Base-by-base conservation (phyloP, 1,140 invertebrate species). In the Cydia splendana region DNA sequence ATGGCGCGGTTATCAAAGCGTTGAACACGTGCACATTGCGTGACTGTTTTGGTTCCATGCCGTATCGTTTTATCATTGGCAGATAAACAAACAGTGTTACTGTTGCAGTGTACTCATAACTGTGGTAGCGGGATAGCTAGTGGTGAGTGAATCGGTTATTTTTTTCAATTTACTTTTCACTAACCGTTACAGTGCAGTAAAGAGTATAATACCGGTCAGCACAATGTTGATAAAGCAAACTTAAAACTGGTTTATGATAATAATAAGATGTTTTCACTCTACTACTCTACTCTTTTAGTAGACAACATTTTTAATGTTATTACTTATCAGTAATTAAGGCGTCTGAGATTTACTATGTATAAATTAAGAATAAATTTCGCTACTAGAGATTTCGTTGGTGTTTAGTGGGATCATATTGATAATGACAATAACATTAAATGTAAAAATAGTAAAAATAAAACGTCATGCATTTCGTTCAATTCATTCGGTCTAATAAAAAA, bases 21-120 rank as follows among this genome's bases (percentile, higher is more conserved):
- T 6, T 10, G 1, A 13, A 38, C 67, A 71, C 34, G 67, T 45
- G 67, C 5, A 18, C 9, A 38, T 18, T 38, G n/a, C 67, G 67
- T 71, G 67, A 71, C 9, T 71, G 67, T 71, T 71, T 71, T 45
- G 67, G 67, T 71, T 38, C 67, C 67, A 62, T 24, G 20, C 57
- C 18, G 7, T 71, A 71, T 71, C 34, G 67, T 38, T 71, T 38
- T 71, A 71, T 71, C 67, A 24, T 74, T 75, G 42, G 48, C 51
- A 30, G 65, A 57, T 34, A n/a, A 62, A 53, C 34, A 74, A 73
- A 69, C 48, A 28, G 38, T 71, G 34, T 71, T 48, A 30, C 34
- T 48, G 62, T 62, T 73, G 20, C 57, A 62, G 57, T 62, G 20
- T 62, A 7, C 20, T 18, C n/a, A 24, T 77, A n/a, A 62, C 38